Evolutionary conservation across 1,140 invertebrate species (phyloP), one percentile per base, ranked within the genome.

Genomic region (Metopolophium dirhodum): DNA sequence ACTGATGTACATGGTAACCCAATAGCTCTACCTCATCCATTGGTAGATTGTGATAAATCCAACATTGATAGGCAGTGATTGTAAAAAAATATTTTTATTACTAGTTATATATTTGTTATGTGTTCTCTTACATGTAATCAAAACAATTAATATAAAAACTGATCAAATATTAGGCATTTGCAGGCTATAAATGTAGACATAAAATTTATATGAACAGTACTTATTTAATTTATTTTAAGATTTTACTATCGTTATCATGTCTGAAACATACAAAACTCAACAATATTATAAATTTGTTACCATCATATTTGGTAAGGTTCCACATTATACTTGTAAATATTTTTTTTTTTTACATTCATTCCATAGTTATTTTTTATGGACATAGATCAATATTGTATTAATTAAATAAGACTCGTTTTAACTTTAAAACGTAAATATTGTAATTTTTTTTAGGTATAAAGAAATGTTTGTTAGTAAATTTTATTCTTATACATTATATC

Each of bases 321-420:
- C 35, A 57, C 22, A 23, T 83, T 49, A 23, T 88, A 87, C 47
- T 49, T 87, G 7, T 30, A 49, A 87, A 2, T 89, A 54, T 89
- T 89, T 89, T 51, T 89, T 26, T 89, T 30, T 49, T 51, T 35
- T 23, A 35, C 35, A 89, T 89, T 89, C 49, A 54, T 89, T 89
- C 49, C n/a, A 37, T 51, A 37, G n/a, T 89, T 87, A n/a, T 88
- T 23, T 51, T 51, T 54, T 54, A 37, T 89, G 18, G n/a, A 51
- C 3, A 1, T 89, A 49, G n/a, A 77, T 77, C 0, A 77, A 77
- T 41, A 3, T 77, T 77, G n/a, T 77, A 54, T 54, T 54, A 54
- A 22, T 4, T 54, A n/a, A 77, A 4, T 77, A 77, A 77, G 61
- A n/a, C n/a, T 77, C 14, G 6, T 77, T 77, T n/a, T 77, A n/a